A percentile compares a stretch with the other conserved stretches of the same genome.
Evolutionary conservation across 2,113 vertebrate genomes (phyloP).

Genomic region (Sisor rabdophorus): DNA sequence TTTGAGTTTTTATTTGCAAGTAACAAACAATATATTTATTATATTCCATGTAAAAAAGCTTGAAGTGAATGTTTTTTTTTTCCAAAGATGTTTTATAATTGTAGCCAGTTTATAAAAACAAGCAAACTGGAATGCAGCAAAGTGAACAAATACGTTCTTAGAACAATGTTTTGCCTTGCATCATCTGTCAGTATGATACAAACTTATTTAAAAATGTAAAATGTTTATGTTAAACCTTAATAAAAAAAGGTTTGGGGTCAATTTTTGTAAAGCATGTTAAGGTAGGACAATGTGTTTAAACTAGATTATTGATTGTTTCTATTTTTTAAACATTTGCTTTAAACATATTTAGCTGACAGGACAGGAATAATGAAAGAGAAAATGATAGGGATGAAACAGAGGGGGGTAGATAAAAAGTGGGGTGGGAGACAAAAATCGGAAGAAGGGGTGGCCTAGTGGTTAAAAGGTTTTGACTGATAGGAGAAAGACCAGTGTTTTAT

Average conservation of each 20-base stretch:
- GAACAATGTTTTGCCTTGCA: not conserved
- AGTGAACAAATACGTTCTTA: not conserved
- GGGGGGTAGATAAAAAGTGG: too few species aligned
- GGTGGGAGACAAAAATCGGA: too few species aligned
- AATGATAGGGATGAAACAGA: too few species aligned
- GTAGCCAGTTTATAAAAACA: not conserved
- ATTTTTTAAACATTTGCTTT: too few species aligned
- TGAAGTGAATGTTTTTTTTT: not conserved
- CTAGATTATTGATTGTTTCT: too few species aligned
- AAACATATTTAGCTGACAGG: too few species aligned
- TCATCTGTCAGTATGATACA: not conserved
- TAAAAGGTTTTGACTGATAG: too few species aligned
- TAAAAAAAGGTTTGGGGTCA: not conserved
- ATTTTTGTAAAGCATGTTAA: not conserved
- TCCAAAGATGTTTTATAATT: not conserved
- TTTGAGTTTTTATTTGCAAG: not conserved
- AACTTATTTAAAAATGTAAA: not conserved
- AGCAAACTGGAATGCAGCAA: not conserved
- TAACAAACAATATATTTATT: not conserved
- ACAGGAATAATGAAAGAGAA: too few species aligned
- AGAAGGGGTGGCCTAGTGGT: too few species aligned
- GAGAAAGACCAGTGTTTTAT: too few species aligned
- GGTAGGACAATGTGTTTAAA: not conserved
- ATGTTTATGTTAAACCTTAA: not conserved
- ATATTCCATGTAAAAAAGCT: not conserved